A percentile compares a stretch with the other conserved stretches of the same genome.
These are phyloP conservation scores for Myotis davidii DNA, from an alignment of 2,113 vertebrate species.

Conservation along the genomic window DNA sequence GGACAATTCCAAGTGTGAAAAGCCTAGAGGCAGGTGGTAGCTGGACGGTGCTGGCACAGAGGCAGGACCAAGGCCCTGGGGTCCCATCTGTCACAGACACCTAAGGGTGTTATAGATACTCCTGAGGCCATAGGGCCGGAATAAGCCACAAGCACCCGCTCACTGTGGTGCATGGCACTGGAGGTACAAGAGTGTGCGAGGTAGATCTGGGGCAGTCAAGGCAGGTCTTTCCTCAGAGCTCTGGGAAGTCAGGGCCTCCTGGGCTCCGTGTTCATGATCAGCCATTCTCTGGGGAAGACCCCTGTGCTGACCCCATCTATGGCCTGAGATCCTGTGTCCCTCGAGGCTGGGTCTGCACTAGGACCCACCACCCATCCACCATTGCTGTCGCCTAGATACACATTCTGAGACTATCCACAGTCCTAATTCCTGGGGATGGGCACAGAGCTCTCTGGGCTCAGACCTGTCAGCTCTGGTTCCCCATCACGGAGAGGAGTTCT, in stretches of 20 bases:
- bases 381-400: fast-evolving
- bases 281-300: neutral
- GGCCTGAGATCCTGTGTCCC: neutral
- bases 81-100: neutral
- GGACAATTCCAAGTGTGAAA: neutral
- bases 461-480: neutral
- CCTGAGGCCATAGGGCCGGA: neutral
- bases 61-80: neutral
- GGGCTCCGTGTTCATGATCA: neutral
- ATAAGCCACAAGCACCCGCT: neutral
- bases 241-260: neutral
- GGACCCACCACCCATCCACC: neutral
- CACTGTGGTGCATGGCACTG: fast-evolving
- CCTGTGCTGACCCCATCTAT: neutral
- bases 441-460: neutral
- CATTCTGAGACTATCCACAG: neutral
- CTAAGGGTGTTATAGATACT: neutral
- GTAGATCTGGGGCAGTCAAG: fast-evolving
- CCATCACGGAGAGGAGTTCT: neutral
- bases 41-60: no score
- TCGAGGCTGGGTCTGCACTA: neutral
- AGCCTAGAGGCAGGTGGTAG: neutral
- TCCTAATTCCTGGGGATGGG: neutral
- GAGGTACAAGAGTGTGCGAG: neutral
- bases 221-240: neutral